Conservation (phyloP, 2,888 invertebrate genomes). For the Mechanitis mazaeus region DNA sequence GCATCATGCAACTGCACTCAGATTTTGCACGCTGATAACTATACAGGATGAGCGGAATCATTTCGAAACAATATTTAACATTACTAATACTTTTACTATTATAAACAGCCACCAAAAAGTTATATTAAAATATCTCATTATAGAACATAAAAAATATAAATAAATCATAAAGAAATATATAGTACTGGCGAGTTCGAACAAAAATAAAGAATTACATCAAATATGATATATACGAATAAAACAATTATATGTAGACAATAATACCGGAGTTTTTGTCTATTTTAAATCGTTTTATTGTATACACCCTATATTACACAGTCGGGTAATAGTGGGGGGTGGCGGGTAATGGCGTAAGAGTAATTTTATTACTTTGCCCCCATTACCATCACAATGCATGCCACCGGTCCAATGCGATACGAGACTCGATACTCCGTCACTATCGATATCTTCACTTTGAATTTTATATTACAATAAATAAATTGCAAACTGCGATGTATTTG, state of each 20-base stretch:
- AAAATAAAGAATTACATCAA: conserved; percentile 10
- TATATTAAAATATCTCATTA: too few relatives aligned
- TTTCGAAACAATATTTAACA: conserved; percentile 8
- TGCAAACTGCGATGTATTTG: background rate
- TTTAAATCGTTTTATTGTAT: conserved; percentile 59
- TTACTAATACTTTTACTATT: background rate
- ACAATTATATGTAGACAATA: conserved; percentile 59
- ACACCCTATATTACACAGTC: conserved; percentile 61
- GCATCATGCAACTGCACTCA: conserved; percentile 75
- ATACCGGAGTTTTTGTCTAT: conserved; percentile 61
- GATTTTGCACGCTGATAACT: conserved; percentile 63
- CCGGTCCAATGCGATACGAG: conserved; percentile 63
- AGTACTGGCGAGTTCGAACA: background rate
- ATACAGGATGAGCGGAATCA: conserved; percentile 48
- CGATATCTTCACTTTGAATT: conserved; percentile 28
- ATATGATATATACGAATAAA: conserved; percentile 5
- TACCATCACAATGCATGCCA: conserved; percentile 74
- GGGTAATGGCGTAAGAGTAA: conserved; percentile 76
- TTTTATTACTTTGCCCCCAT: conserved; percentile 77
- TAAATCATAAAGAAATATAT: too few relatives aligned
- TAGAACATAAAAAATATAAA: too few relatives aligned
- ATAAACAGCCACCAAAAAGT: too few relatives aligned
- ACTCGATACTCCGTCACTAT: conserved; percentile 45
- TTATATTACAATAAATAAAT: conserved; percentile 7
- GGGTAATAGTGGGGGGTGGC: conserved; percentile 54